Percentiles rank a stretch among this genome's conserved stretches.
phyloP scores from a whole-genome alignment of 2,888 invertebrate species.

The Drosophila monieri region DNA sequence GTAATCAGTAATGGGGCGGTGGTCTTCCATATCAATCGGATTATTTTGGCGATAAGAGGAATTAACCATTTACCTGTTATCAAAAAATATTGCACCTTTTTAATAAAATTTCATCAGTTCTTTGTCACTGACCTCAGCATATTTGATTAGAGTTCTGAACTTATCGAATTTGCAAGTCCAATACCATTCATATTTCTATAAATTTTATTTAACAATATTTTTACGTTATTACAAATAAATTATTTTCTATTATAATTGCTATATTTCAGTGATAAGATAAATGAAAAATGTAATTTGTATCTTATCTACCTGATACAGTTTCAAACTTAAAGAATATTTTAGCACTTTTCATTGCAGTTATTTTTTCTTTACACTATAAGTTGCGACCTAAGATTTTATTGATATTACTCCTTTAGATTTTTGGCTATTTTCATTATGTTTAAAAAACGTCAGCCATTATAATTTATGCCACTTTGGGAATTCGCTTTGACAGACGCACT shows the following conservation, averaged over 20 bases:
- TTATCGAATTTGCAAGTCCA: too few relatives aligned
- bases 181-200: not conserved
- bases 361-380: too few relatives aligned
- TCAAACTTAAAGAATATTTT: too few relatives aligned
- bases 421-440: not conserved
- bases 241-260: not conserved
- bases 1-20: slow-evolving; percentile 12
- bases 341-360: not conserved
- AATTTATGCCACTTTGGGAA: slow-evolving; percentile 2
- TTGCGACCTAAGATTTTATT: too few relatives aligned
- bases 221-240: not conserved
- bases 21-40: not conserved
- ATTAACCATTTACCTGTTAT: slow-evolving; percentile 7
- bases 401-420: too few relatives aligned
- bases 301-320: not conserved
- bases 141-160: not conserved
- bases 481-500: slow-evolving; percentile 65
- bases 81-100: not conserved
- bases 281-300: not conserved
- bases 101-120: not conserved
- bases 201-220: not conserved
- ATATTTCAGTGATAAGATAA: not conserved
- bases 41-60: slow-evolving; percentile 21
- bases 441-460: not conserved
- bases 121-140: not conserved